Base-by-base conservation (phyloP, 2,888 invertebrate genomes). In the Hoplodrina ambigua region DNA sequence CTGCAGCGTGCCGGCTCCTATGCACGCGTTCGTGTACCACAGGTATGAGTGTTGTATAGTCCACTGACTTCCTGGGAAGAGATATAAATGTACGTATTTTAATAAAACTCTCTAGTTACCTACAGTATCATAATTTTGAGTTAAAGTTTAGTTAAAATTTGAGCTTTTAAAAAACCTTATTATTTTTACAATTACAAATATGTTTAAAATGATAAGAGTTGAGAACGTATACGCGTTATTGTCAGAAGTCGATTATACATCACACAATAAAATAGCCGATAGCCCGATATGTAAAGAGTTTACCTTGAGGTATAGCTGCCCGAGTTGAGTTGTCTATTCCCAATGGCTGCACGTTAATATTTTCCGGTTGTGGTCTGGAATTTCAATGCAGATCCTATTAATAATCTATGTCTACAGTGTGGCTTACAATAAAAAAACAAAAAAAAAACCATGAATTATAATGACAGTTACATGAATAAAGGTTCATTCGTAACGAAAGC, bases 21-120 rank as follows among this genome's bases (percentile, higher is more conserved):
- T 96, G 92, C 97, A 97, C 88, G 97, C 94, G 92, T 96, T 96
- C 91, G 97, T 96, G 96, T 97, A 97, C 92, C 97, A 97, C 91
- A 97, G 96, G 94, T 97, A 97, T 91, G 97, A 97, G 94, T 97
- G 97, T 96, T 98, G 98, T 96, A 98, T 97, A 94, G 97, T 97
- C 98, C 98, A 98, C 96, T 98, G 98, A 96, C 97, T 97, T 96
- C 97, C 98, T 98, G 97, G 97, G 97, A 97, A 96, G 95, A 96
- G 95, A 96, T 95, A 95, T 95, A 96, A 96, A 96, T 93, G 95
- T 84, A 81, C 82, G 90, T 90, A 91, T 91, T 91, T 90, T 90
- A 92, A 89, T 89, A 90, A 87, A 91, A 84, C 85, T 85, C 82
- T 87, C 84, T 83, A 85, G 78, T 84, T 87, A n/a, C n/a, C n/a